A percentile compares a stretch with the other conserved stretches of the same genome.
phyloP scores from a whole-genome alignment of 2,113 vertebrate genomes.

The Phycodurus eques region DNA sequence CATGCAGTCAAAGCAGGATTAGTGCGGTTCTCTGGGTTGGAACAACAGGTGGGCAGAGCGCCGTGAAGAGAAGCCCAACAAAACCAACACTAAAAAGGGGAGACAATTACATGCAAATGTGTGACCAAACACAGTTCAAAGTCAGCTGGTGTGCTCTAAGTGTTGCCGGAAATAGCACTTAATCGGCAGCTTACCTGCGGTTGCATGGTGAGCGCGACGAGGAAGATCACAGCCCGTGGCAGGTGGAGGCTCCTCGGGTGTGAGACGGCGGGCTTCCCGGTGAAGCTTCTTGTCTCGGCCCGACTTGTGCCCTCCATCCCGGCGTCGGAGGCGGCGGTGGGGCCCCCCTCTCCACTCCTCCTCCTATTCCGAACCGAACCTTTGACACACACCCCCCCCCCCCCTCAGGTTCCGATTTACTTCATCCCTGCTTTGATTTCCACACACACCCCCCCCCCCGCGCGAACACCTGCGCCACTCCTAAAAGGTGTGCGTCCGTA shows the following conservation, averaged over 20 bases:
- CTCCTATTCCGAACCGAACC: slow-evolving; percentile 6
- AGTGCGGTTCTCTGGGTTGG: slow-evolving; percentile 24
- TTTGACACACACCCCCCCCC: too few species aligned
- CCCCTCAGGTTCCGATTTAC: slow-evolving; percentile 25
- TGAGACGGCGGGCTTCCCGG: slow-evolving; percentile 17
- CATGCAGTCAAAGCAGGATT: slow-evolving; percentile 15
- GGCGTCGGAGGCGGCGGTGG: slow-evolving; percentile 26
- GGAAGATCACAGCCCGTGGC: slow-evolving; percentile 60
- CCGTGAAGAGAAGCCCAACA: not conserved
- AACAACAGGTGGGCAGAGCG: slow-evolving; percentile 73
- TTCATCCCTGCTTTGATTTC: slow-evolving; percentile 19
- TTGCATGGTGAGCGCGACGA: slow-evolving; percentile 67
- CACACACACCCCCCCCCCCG: too few species aligned
- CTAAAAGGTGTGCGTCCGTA: slow-evolving; percentile 22
- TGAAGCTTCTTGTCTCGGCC: slow-evolving; percentile 31
- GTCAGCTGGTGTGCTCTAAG: slow-evolving; percentile 43
- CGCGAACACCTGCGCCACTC: slow-evolving; percentile 38
- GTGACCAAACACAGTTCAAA: slow-evolving; percentile 13
- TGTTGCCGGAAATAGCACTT: slow-evolving; percentile 66
- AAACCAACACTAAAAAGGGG: not conserved
- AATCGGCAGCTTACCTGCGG: slow-evolving; percentile 74
- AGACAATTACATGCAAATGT: not conserved
- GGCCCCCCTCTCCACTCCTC: slow-evolving; percentile 11
- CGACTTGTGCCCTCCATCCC: slow-evolving; percentile 54
- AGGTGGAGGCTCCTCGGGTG: slow-evolving; percentile 57